Conservation (phyloP, 2,888 invertebrate genomes). For the Watsonalla cultraria region DNA sequence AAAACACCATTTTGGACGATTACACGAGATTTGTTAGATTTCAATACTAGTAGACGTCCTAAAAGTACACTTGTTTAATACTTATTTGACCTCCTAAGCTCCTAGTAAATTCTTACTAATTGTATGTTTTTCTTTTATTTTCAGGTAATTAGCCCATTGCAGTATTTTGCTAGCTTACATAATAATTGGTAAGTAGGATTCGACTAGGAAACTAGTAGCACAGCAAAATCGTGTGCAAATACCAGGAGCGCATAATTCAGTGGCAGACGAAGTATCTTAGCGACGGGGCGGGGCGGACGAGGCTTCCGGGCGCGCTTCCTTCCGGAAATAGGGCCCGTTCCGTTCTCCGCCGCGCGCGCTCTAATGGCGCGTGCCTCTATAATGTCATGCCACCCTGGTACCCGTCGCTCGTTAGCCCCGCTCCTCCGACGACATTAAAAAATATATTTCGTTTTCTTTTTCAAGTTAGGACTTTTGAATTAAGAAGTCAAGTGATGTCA, state of each 20-base stretch:
- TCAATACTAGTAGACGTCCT: no score
- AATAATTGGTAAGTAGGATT: no score
- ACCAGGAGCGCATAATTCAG: slow-evolving; percentile 51
- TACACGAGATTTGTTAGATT: no score
- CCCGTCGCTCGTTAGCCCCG: slow-evolving; percentile 47
- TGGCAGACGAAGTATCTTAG: slow-evolving; percentile 41
- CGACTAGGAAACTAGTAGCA: slow-evolving; percentile 10
- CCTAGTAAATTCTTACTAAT: no score
- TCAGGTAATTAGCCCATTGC: no score
- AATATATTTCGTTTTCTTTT: slow-evolving; percentile 18
- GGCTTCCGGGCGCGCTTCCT: slow-evolving; percentile 70
- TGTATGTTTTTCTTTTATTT: no score
- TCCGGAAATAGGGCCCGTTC: slow-evolving; percentile 76
- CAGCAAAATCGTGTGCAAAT: slow-evolving; percentile 31
- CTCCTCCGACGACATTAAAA: slow-evolving; percentile 28
- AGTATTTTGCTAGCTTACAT: no score
- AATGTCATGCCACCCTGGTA: slow-evolving; percentile 69
- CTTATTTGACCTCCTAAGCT: no score
- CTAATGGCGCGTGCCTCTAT: slow-evolving; percentile 61
- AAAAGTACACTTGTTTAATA: no score
- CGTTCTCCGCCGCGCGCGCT: slow-evolving; percentile 35
- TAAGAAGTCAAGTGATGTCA: no score
- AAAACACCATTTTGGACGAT: no score
- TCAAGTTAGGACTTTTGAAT: slow-evolving; percentile 8
- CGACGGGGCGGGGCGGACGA: slow-evolving; percentile 52